phyloP scores from a whole-genome alignment of 2,113 vertebrate genomes.

The Jacana jacana region DNA sequence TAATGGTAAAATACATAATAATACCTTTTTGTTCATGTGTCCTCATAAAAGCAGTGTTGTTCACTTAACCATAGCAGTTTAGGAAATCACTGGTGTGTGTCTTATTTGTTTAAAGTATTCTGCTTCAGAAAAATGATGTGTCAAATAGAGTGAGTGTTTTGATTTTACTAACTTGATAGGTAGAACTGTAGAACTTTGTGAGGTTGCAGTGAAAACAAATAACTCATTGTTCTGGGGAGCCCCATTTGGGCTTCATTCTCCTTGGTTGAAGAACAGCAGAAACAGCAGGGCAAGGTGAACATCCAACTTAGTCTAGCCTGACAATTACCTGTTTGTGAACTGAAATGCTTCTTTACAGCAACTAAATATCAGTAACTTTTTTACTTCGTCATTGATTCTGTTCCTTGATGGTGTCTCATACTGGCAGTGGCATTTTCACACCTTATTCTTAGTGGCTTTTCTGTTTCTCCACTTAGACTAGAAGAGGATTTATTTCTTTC shows the following conservation, averaged over 20 bases:
- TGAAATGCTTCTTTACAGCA: neutral
- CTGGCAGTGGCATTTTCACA: neutral
- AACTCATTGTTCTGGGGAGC: neutral
- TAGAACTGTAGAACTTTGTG: neutral
- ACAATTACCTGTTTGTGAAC: neutral
- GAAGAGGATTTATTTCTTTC: neutral
- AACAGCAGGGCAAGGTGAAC: neutral
- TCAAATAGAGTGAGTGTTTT: neutral
- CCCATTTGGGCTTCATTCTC: neutral
- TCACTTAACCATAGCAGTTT: neutral
- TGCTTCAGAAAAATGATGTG: neutral
- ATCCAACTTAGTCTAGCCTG: neutral
- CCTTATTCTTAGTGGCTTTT: neutral
- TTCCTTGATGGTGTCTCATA: neutral
- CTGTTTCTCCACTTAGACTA: neutral
- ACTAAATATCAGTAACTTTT: neutral
- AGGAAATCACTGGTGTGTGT: neutral
- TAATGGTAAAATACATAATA: neutral
- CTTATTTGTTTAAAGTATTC: conserved; percentile 14
- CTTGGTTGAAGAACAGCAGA: neutral
- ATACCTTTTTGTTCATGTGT: neutral
- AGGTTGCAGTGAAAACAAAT: neutral
- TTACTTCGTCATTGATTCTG: neutral
- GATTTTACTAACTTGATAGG: neutral
- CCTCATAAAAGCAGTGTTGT: neutral